phyloP scores from a whole-genome alignment of 35 echinoderm and acorn worm genomes.

The Patiria miniata region DNA sequence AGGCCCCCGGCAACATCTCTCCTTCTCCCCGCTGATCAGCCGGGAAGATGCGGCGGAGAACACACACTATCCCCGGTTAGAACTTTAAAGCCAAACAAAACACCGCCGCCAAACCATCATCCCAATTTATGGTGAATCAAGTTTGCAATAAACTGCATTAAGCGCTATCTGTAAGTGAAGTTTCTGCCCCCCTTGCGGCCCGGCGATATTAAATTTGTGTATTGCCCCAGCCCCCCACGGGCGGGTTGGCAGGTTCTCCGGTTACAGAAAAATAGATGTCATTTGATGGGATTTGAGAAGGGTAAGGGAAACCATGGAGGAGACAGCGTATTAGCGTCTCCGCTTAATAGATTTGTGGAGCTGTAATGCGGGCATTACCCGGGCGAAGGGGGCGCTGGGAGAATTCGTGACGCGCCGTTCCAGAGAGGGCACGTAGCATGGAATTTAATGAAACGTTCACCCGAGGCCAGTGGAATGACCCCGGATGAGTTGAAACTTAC shows the following conservation, averaged over 20 bases:
- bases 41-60: neutral
- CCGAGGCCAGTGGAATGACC: neutral
- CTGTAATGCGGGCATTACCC: slow-evolving; percentile 17
- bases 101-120: slow-evolving; percentile 18
- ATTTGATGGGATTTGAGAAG: neutral
- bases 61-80: neutral
- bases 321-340: neutral
- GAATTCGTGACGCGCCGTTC: slow-evolving; percentile 13
- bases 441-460: slow-evolving; percentile 10
- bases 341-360: slow-evolving; percentile 6
- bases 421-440: neutral
- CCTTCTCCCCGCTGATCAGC: neutral
- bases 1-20: neutral
- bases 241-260: neutral
- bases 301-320: neutral
- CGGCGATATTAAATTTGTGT: slow-evolving; percentile 29
- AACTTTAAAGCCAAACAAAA: slow-evolving; percentile 21
- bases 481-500: neutral
- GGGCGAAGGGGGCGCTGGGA: neutral
- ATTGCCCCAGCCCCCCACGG: neutral
- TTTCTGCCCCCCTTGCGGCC: slow-evolving; percentile 18
- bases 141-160: slow-evolving; percentile 29
- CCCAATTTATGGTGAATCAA: slow-evolving; percentile 3
- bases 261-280: slow-evolving; percentile 29
- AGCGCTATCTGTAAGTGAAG: slow-evolving; percentile 31